Conservation (phyloP, 2,113 vertebrate species). For the Vulpes lagopus region DNA sequence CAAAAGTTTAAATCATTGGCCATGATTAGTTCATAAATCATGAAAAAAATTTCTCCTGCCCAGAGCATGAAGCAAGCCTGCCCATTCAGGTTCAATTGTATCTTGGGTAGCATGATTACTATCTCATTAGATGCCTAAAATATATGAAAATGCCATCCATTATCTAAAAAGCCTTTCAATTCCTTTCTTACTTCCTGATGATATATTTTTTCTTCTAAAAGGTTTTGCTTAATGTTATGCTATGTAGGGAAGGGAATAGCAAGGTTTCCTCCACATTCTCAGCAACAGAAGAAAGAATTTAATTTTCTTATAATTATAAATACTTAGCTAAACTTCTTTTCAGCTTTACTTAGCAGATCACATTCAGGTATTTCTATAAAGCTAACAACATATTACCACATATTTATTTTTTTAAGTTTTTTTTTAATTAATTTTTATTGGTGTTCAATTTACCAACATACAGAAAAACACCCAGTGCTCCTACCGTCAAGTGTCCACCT, state of each 20-base stretch:
- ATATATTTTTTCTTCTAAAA: conserved; percentile 28
- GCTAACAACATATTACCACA: neutral
- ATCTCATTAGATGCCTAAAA: neutral
- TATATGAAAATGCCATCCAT: neutral
- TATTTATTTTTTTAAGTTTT: neutral
- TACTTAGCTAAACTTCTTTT: conserved; percentile 14
- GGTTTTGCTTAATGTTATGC: neutral
- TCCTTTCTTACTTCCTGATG: neutral
- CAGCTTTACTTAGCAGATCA: neutral
- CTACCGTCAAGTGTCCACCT: too few species aligned
- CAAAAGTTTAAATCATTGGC: neutral
- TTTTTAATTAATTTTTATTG: too few species aligned
- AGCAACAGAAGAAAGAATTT: neutral
- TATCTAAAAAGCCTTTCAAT: neutral
- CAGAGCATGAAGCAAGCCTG: neutral
- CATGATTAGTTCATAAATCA: neutral
- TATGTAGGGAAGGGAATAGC: neutral
- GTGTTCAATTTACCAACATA: too few species aligned
- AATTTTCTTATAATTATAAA: conserved; percentile 23
- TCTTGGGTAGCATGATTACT: neutral
- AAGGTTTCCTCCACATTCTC: conserved; percentile 10
- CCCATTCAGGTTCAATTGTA: neutral
- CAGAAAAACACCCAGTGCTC: too few species aligned
- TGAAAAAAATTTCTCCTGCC: neutral
- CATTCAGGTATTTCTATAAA: conserved; percentile 32